These are phyloP conservation scores for Trichomycterus rosablanca DNA, from an alignment of 2,113 vertebrate species.

Conservation along the genomic window DNA sequence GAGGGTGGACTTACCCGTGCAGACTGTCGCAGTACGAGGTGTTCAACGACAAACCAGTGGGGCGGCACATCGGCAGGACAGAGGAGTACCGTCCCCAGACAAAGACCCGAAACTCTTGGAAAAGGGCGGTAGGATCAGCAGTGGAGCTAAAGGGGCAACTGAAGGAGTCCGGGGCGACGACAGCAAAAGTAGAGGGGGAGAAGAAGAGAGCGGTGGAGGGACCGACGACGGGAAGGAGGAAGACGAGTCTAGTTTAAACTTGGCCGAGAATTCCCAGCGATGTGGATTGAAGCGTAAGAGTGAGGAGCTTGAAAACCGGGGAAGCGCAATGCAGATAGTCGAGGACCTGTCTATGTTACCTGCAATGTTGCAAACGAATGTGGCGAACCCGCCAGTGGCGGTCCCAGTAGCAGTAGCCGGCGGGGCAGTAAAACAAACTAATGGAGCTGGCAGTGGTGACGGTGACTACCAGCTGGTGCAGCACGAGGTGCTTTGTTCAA, in stretches of 20 bases:
- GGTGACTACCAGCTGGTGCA: constrained; percentile 97
- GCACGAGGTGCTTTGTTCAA: constrained; percentile 91
- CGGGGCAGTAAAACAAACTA: constrained; percentile 72
- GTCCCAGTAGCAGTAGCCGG: constrained; percentile 64
- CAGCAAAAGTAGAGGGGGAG: constrained; percentile 36
- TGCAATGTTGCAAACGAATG: constrained; percentile 91
- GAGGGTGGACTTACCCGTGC: constrained; percentile 79
- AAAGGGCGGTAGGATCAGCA: constrained; percentile 63
- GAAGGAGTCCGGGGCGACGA: constrained; percentile 70
- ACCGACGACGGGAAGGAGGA: constrained; percentile 53
- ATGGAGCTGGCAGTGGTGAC: constrained; percentile 74
- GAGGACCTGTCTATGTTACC: constrained; percentile 95
- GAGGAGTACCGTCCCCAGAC: constrained; percentile 52
- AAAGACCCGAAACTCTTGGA: constrained; percentile 59
- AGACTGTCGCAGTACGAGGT: constrained; percentile 85
- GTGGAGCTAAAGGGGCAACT: constrained; percentile 67
- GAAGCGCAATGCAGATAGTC: constrained; percentile 93
- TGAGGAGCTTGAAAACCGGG: constrained; percentile 85
- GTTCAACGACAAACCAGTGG: constrained; percentile 74
- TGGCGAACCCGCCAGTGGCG: constrained; percentile 80
- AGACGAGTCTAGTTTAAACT: constrained; percentile 71
- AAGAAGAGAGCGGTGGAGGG: constrained; percentile 35
- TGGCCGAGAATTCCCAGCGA: constrained; percentile 83
- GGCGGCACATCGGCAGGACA: constrained; percentile 51
- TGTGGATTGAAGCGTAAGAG: constrained; percentile 98